These are phyloP conservation scores for Drosophila quinaria DNA, from an alignment of 2,888 invertebrate genomes.

Conservation along the genomic window DNA sequence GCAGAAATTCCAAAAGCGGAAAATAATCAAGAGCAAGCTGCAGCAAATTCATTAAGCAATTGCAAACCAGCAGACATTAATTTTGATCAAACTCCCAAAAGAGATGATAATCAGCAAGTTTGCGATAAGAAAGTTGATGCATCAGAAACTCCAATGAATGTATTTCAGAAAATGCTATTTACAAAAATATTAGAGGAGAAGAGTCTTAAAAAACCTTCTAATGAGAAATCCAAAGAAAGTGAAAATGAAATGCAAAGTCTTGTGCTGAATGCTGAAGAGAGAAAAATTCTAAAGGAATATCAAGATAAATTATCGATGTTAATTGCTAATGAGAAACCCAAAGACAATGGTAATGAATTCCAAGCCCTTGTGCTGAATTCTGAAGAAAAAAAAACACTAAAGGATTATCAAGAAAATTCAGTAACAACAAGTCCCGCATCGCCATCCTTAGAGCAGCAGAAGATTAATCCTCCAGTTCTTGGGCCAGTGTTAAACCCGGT, in stretches of 20 bases:
- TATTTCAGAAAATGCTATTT: not conserved
- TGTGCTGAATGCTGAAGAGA: not conserved
- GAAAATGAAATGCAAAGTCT: not conserved
- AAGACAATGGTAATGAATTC: not conserved
- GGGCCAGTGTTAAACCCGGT: slow-evolving; percentile 22
- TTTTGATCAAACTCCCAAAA: not conserved
- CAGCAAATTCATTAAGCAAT: not conserved
- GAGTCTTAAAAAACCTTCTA: not conserved
- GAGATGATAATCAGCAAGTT: not conserved
- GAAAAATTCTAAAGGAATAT: not conserved
- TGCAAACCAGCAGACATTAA: not conserved
- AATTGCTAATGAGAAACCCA: not conserved
- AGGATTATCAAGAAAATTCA: not conserved
- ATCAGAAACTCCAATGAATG: not conserved
- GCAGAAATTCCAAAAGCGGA: not conserved
- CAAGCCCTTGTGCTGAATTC: too few relatives aligned
- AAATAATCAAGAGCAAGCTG: not conserved
- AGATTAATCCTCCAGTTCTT: not conserved
- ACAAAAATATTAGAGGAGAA: too few relatives aligned
- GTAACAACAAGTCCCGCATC: not conserved
- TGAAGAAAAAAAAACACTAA: not conserved
- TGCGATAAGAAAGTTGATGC: not conserved
- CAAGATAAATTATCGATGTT: not conserved
- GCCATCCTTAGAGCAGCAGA: too few relatives aligned
- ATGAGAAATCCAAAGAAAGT: not conserved